Evolutionary conservation across 1,140 invertebrate genomes (phyloP), one percentile per base, ranked within the genome.

Genomic region (Homarus americanus): DNA sequence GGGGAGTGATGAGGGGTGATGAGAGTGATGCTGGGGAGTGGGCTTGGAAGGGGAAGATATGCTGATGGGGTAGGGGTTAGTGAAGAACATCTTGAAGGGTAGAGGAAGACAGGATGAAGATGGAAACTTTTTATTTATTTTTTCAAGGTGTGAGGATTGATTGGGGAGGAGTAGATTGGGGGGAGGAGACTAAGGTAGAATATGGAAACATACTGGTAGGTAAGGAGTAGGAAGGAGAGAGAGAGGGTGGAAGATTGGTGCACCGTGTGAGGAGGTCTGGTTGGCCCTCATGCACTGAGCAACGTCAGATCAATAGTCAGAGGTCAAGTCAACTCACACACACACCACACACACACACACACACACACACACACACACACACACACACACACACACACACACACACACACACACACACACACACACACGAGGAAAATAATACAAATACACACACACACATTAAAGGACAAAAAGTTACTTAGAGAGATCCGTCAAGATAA

Each of bases 301-400:
- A 69, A n/a, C n/a, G 28, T 7, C 63, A 28, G 63, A 69, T 69
- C 63, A 69, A 69, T 69, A 69, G 63, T 32, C 28, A 12, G 63
- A 69, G 63, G 63, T 69, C 63, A 69, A 69, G n/a, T 69, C 63
- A 28, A 24, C 28, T 3, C 63, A 69, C 63, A 69, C 63, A 69
- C 63, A 69, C 63, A 32, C 63, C 63, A 28, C 63, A 75, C 72
- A 72, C 3, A 3, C 3, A 72, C 66, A 72, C 66, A 72, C 66
- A 72, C 66, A 72, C 66, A 72, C 3, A 72, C 66, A 72, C 66
- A 72, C 66, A 3, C 66, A 72, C 66, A 72, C 3, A 3, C 3
- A 75, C 72, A 75, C 72, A 75, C 72, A 75, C 72, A 75, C 72
- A 75, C 28, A 75, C 72, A 75, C 72, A 75, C 72, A 34, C 72